Conservation (phyloP, 2,113 vertebrate species). For the Geococcyx californianus region DNA sequence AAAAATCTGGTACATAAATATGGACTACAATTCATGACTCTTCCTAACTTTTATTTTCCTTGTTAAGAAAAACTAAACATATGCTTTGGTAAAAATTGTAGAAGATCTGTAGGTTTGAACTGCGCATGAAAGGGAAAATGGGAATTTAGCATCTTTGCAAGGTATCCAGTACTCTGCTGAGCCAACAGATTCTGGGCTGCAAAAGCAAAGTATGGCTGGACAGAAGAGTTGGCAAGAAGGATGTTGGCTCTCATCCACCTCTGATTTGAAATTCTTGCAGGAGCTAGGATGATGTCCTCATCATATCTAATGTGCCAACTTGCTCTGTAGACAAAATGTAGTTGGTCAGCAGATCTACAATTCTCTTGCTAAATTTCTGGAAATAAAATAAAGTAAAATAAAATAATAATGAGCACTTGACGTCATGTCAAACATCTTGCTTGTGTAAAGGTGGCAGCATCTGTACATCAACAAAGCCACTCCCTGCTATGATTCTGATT, state of each 20-base stretch:
- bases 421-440: background rate
- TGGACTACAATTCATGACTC: background rate
- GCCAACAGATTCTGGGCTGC: background rate
- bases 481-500: background rate
- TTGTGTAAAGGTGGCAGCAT: background rate
- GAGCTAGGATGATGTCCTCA: background rate
- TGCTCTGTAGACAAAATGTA: background rate
- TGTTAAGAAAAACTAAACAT: background rate
- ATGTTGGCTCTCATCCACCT: background rate
- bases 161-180: background rate
- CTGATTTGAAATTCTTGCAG: background rate
- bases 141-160: background rate
- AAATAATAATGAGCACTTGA: background rate
- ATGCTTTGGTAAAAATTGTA: background rate
- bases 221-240: background rate
- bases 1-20: background rate
- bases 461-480: background rate
- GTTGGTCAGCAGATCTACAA: background rate
- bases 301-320: background rate
- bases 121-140: background rate
- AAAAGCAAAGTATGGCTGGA: background rate
- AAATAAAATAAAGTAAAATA: background rate
- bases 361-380: background rate
- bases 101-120: background rate
- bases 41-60: background rate